Conservation (phyloP, 2,113 vertebrate species). For the Rhodinocichla rosea region DNA sequence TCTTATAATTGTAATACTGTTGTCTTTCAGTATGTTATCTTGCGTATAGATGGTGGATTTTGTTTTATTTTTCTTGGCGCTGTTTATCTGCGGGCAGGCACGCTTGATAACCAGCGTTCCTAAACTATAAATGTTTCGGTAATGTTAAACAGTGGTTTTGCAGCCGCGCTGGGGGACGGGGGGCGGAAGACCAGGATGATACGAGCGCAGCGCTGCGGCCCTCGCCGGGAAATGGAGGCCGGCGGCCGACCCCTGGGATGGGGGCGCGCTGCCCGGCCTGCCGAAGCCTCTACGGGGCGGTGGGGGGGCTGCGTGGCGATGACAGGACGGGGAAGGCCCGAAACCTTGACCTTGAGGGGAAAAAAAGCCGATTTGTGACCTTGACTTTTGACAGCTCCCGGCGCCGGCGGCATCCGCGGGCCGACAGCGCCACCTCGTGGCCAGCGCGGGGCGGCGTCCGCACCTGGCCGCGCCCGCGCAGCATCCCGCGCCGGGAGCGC, state of each 20-base stretch:
- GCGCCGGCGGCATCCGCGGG: slow-evolving; percentile 69
- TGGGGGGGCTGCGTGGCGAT: slow-evolving; percentile 55
- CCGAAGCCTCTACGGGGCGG: neutral
- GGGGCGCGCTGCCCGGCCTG: neutral
- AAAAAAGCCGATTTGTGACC: slow-evolving; percentile 79
- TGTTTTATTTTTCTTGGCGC: neutral
- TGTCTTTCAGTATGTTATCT: slow-evolving; percentile 9
- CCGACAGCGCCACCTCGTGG: slow-evolving; percentile 81
- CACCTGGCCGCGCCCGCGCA: neutral
- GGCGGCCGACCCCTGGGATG: neutral
- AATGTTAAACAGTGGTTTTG: slow-evolving; percentile 48
- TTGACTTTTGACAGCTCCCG: slow-evolving; percentile 83
- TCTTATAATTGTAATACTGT: neutral
- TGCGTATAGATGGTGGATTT: neutral
- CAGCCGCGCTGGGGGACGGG: neutral
- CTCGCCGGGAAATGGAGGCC: slow-evolving; percentile 52
- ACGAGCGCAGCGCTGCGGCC: neutral
- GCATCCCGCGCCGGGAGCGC: neutral
- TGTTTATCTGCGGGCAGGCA: slow-evolving; percentile 2
- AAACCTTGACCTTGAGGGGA: slow-evolving; percentile 83
- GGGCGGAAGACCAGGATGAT: neutral
- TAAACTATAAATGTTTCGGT: slow-evolving; percentile 39
- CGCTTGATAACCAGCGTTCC: slow-evolving; percentile 15
- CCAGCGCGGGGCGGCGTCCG: rapidly evolving
- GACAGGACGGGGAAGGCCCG: slow-evolving; percentile 74